Conservation (phyloP, 2,113 vertebrate species). For the Dunckerocampus dactyliophorus region DNA sequence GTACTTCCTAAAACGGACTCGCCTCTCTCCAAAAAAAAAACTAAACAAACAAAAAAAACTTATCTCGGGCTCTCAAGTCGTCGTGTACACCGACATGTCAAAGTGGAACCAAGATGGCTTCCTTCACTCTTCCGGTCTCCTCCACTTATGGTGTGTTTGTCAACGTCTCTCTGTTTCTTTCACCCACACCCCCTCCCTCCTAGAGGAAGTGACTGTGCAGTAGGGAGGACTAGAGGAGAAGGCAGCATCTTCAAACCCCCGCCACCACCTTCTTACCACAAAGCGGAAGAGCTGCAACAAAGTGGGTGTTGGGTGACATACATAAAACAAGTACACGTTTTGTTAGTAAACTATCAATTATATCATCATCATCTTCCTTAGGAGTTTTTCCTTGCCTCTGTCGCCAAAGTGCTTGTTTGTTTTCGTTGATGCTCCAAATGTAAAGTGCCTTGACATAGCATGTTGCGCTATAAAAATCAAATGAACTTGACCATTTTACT, state of each 20-base stretch:
- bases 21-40: no score
- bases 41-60: no score
- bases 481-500: no score
- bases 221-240: conserved; percentile 38
- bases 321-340: background rate
- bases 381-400: no score
- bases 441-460: no score
- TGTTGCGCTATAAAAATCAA: no score
- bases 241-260: conserved; percentile 19
- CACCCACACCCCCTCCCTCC: conserved; percentile 2
- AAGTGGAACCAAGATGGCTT: conserved; percentile 53
- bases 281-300: conserved; percentile 43
- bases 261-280: conserved; percentile 34
- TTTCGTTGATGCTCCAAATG: no score
- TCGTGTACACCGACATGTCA: background rate
- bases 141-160: conserved; percentile 9
- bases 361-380: no score
- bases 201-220: conserved; percentile 54
- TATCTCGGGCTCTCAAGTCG: background rate
- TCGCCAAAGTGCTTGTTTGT: no score
- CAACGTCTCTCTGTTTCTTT: conserved; percentile 8
- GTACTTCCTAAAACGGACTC: conserved; percentile 16
- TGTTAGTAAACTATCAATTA: no score
- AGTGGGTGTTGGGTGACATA: background rate
- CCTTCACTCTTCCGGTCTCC: conserved; percentile 23